These are phyloP conservation scores for Geococcyx californianus DNA, from an alignment of 2,113 vertebrate species.

Conservation along the genomic window DNA sequence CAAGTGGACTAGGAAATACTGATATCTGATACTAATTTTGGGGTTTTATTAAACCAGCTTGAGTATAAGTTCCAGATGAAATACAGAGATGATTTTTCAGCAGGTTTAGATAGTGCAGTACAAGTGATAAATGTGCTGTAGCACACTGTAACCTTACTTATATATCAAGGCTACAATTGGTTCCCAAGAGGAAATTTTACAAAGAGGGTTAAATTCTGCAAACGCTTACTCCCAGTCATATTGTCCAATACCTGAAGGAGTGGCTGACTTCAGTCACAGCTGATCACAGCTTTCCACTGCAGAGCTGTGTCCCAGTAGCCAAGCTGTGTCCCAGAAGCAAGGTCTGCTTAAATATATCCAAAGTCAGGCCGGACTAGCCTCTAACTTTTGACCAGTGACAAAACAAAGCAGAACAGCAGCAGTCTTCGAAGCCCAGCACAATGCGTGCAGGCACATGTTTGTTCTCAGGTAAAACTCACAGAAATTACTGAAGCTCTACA, in stretches of 20 bases:
- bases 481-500: neutral
- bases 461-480: neutral
- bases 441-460: accelerated
- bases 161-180: neutral
- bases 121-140: neutral
- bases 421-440: neutral
- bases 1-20: neutral
- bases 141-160: neutral
- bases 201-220: neutral
- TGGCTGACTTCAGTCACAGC: neutral
- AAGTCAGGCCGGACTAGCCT: neutral
- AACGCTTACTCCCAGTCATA: neutral
- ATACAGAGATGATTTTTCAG: neutral
- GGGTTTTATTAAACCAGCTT: neutral
- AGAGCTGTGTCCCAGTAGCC: neutral
- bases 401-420: neutral
- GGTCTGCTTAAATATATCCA: neutral
- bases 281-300: neutral
- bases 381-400: neutral
- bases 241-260: neutral
- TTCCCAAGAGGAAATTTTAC: neutral
- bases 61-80: neutral
- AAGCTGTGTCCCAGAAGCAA: neutral
- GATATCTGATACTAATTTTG: neutral
- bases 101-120: neutral